These are phyloP conservation scores for Rhynchotus rufescens DNA, from an alignment of 2,797 vertebrate species.

Conservation along the genomic window DNA sequence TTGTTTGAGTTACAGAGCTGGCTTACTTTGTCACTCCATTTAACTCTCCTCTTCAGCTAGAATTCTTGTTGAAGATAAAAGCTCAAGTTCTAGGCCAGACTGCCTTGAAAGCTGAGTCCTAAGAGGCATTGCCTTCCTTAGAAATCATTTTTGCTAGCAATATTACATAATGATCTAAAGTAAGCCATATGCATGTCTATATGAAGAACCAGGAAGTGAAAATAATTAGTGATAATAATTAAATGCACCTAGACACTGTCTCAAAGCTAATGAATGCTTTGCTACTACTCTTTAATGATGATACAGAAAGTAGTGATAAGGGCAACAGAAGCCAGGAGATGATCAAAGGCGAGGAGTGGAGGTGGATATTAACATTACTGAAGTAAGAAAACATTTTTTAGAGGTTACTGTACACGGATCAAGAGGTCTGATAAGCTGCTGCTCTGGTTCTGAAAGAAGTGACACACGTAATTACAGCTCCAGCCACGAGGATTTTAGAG, in stretches of 20 bases:
- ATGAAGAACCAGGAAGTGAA: background rate
- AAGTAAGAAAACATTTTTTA: background rate
- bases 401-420: background rate
- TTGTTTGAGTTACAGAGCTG: background rate
- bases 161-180: background rate
- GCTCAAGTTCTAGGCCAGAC: background rate
- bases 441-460: background rate
- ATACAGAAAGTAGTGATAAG: background rate
- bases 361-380: background rate
- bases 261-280: constrained; percentile 18
- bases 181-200: background rate
- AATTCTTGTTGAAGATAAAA: background rate
- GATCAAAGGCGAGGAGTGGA: background rate
- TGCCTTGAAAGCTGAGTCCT: background rate
- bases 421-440: background rate
- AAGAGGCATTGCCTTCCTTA: background rate
- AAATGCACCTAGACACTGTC: background rate
- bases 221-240: background rate
- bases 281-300: background rate
- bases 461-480: background rate
- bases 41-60: background rate
- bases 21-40: background rate
- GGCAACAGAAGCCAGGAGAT: background rate
- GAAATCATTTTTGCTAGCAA: background rate
- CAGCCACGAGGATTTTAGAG: background rate